Evolutionary conservation across 2,113 vertebrate species (phyloP).

Genomic region (Theropithecus gelada): DNA sequence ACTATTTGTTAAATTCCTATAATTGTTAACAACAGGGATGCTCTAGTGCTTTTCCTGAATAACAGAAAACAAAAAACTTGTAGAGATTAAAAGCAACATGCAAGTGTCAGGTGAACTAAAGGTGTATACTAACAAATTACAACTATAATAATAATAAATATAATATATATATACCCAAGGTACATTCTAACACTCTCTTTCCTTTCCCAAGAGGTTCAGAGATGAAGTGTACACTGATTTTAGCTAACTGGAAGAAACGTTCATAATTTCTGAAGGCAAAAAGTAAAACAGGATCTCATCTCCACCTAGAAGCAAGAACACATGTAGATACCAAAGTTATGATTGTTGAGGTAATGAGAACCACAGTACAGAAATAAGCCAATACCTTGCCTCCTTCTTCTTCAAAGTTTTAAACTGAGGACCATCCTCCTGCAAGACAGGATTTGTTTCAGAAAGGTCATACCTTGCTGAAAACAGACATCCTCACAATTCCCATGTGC

Average conservation of each 20-base stretch:
- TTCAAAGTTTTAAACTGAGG: neutral
- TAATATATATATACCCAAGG: neutral
- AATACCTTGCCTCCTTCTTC: neutral
- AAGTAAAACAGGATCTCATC: neutral
- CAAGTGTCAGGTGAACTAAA: neutral
- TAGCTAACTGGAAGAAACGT: neutral
- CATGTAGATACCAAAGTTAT: neutral
- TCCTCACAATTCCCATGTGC: neutral
- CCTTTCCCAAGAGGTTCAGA: neutral
- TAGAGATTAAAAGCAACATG: neutral
- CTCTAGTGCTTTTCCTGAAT: neutral
- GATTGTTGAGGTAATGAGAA: neutral
- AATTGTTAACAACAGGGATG: neutral
- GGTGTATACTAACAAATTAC: neutral
- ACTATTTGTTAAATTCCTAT: neutral
- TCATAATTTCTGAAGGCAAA: neutral
- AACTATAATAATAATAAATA: neutral
- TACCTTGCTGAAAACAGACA: neutral
- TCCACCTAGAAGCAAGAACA: neutral
- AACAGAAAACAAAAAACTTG: neutral
- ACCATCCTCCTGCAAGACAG: neutral
- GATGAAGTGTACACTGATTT: neutral
- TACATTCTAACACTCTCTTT: neutral
- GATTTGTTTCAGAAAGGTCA: neutral
- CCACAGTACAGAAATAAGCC: neutral